Base-by-base conservation (phyloP, 2,888 invertebrate species). In the Lithophane semibrunnea region DNA sequence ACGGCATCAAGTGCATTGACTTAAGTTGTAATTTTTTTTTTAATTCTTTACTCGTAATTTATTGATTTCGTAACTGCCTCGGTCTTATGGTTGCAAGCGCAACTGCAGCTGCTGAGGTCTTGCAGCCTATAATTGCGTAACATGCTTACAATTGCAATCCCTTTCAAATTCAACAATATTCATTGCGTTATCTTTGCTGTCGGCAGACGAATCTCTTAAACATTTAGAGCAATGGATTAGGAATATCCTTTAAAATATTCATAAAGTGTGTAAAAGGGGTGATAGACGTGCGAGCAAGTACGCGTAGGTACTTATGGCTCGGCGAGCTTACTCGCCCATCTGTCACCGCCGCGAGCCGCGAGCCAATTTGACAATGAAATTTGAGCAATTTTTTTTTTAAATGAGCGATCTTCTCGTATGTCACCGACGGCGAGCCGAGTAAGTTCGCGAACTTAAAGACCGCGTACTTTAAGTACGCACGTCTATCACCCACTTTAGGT, bases 1-100 rank as follows among this genome's bases (percentile, higher is more conserved):
- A 37, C 24, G 12, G 21, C 24, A 49, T 49, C 56, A 37, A 56
- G 66, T 58, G 37, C 47, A 24, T 56, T 65, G 56, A 76, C 78
- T n/a, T 24, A 8, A 16, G 54, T 16, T 54, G 13, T 21, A 49
- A n/a, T 29, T 37, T 21, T 3, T 18, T 72, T 73, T 74, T 58
- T 12, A 44, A n/a, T 72, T 37, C 24, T 0, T 24, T 18, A 52
- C 12, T 52, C 1, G 18, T 29, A 12, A 13, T 7, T 21, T 52
- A 67, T 21, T 52, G 7, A 29, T 21, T 13, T 18, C 24, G 2
- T 44, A 44, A 65, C 44, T 18, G 10, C 21, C n/a, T 16, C 68
- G n/a, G 16, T 29, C 0, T 16, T 16, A 47, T 29, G 13, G 21
- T 37, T 7, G 21, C 63, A 63, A 21, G 7, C n/a, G n/a, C n/a